These are phyloP conservation scores for Papilio demoleus DNA, from an alignment of 2,888 invertebrate genomes.

Conservation along the genomic window DNA sequence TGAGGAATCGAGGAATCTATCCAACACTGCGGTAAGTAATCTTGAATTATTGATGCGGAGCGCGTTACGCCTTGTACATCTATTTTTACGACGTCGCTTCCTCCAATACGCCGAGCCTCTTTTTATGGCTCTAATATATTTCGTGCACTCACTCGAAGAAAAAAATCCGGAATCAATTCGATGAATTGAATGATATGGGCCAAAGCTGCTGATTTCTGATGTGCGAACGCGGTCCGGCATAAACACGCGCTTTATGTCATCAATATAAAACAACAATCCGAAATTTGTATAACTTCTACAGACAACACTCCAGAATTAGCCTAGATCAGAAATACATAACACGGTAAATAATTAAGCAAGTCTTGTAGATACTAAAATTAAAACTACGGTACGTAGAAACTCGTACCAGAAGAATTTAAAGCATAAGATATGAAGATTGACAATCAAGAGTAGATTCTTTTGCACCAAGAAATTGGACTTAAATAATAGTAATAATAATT, in stretches of 20 bases:
- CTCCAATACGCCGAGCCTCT: conserved; percentile 62
- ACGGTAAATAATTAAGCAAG: neutral
- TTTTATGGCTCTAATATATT: conserved; percentile 76
- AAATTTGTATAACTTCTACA: conserved; percentile 27
- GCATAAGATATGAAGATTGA: too few species aligned
- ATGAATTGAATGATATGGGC: conserved; percentile 68
- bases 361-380: too few species aligned
- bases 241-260: conserved; percentile 50
- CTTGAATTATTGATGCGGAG: conserved; percentile 79
- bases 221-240: conserved; percentile 63
- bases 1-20: conserved; percentile 60
- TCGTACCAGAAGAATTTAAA: too few species aligned
- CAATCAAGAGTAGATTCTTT: too few species aligned
- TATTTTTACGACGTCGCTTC: conserved; percentile 72
- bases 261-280: conserved; percentile 44
- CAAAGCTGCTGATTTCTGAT: conserved; percentile 66
- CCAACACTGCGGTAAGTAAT: conserved; percentile 59
- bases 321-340: neutral
- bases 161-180: conserved; percentile 68
- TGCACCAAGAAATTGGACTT: too few species aligned
- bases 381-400: too few species aligned
- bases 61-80: conserved; percentile 69
- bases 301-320: neutral
- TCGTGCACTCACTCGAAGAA: conserved; percentile 68
- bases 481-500: too few species aligned